A percentile compares a stretch with the other conserved stretches of the same genome.
Conservation (phyloP, 2,797 vertebrate species). For the Coregonus ussuriensis region DNA sequence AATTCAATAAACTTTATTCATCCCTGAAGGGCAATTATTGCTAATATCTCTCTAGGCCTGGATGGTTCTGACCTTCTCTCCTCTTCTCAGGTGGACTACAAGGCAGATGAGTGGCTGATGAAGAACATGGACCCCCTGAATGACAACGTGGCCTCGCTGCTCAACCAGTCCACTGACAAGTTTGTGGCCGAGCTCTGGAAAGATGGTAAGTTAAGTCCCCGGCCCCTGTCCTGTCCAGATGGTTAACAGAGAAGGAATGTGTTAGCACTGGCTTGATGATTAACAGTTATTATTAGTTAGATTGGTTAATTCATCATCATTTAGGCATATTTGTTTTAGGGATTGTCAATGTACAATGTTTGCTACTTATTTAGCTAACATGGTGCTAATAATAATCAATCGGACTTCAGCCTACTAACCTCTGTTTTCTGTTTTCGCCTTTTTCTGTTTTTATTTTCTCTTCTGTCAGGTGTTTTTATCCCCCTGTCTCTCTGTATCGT, state of each 20-base stretch:
- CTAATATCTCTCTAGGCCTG: neutral
- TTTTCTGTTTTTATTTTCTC: neutral
- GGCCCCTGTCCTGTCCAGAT: neutral
- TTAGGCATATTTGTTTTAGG: too few species aligned
- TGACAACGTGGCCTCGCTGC: slow-evolving; percentile 86
- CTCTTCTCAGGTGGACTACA: slow-evolving; percentile 85
- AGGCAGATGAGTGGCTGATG: slow-evolving; percentile 91
- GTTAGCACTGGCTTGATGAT: neutral
- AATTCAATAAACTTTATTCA: neutral
- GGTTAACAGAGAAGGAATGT: neutral
- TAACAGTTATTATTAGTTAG: too few species aligned
- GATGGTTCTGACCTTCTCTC: neutral
- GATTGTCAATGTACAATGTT: neutral
- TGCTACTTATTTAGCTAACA: neutral
- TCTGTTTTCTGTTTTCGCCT: neutral
- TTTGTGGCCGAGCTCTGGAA: slow-evolving; percentile 91
- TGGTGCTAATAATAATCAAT: too few species aligned
- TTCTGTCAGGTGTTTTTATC: slow-evolving; percentile 44
- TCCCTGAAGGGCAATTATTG: neutral
- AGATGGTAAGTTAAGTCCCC: slow-evolving; percentile 76
- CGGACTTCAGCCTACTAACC: neutral
- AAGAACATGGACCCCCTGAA: slow-evolving; percentile 94
- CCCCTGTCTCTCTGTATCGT: slow-evolving; percentile 64
- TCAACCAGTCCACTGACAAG: slow-evolving; percentile 87
- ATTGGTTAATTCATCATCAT: neutral